These are phyloP conservation scores for Trochalopteron elliotii DNA, from an alignment of 2,113 vertebrate genomes.

Conservation along the genomic window DNA sequence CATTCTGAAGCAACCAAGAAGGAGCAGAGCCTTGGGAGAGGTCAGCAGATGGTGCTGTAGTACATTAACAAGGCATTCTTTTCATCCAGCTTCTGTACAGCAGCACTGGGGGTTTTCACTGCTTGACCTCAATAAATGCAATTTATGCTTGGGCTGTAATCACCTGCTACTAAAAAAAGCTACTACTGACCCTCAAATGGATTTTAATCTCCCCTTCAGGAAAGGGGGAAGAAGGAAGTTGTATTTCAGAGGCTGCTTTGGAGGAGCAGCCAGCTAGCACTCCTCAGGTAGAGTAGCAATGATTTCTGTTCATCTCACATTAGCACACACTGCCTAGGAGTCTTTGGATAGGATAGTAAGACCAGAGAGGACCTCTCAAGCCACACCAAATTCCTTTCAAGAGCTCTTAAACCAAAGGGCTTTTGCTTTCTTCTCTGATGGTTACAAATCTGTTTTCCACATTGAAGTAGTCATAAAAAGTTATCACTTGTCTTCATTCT, in stretches of 20 bases:
- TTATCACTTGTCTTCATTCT: not conserved
- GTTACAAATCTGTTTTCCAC: not conserved
- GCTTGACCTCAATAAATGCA: not conserved
- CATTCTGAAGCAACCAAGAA: not conserved
- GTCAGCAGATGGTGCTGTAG: constrained; percentile 8
- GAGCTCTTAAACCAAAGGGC: not conserved
- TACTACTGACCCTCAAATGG: not conserved
- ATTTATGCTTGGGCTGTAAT: not conserved
- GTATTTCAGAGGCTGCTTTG: not conserved
- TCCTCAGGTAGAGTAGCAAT: not conserved
- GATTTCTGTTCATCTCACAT: not conserved
- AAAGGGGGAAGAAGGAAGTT: not conserved
- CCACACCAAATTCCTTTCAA: not conserved
- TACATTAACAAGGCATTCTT: not conserved
- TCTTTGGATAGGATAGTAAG: not conserved
- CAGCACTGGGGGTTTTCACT: not conserved
- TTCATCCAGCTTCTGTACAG: not conserved
- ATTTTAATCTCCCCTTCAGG: not conserved
- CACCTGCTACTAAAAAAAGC: not conserved
- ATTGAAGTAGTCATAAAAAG: not conserved
- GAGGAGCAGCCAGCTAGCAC: not conserved
- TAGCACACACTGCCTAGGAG: not conserved
- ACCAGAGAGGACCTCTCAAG: not conserved
- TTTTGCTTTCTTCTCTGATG: not conserved
- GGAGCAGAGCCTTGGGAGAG: not conserved